Base-by-base conservation (phyloP, 1,140 invertebrate genomes). In the Latrodectus geometricus region DNA sequence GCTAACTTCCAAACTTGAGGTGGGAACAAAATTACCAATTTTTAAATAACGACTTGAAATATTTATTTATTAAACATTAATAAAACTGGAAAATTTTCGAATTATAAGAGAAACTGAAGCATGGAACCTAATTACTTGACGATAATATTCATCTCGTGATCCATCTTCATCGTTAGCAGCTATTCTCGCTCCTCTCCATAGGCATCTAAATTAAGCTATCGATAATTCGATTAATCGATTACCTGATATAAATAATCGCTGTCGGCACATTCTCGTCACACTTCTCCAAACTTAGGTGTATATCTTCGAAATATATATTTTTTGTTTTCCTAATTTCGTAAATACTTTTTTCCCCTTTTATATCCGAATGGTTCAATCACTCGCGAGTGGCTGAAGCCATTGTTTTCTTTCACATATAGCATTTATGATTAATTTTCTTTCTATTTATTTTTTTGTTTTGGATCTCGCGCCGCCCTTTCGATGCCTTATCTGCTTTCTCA, bases 221-320 rank as follows among this genome's bases (percentile, higher is more conserved):
- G 70, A 83, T 74, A 52, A 74, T 66, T 74, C 70, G 72, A 83
- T 83, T 49, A 83, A 83, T 83, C 70, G 80, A 83, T 74, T 83
- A 61, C 20, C 11, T 54, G 69, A 52, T 83, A 83, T 83, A 74
- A 83, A 74, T 83, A 83, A 83, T 65, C 50, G 70, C 80, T 68
- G 11, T 14, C 54, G 80, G 80, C 72, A 8, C 80, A 50, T 23
- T n/a, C n/a, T 65, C n/a, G 21, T 50, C 9, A 15, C 72, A 21
- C 72, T 21, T 78, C 66, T 68, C 76, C 54, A 69, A 81, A 81
- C 61, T 79, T 68, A 79, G 68, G 68, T 70, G 54, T 20, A 70
- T 81, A 81, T 72, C 79, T 72, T 35, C 35, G 15, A 56, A 72
- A 65, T 83, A 74, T 74, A 83, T 83, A 54, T 56, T 73, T 69